These are phyloP conservation scores for Pammene aurita DNA, from an alignment of 2,888 invertebrate species.

Conservation along the genomic window DNA sequence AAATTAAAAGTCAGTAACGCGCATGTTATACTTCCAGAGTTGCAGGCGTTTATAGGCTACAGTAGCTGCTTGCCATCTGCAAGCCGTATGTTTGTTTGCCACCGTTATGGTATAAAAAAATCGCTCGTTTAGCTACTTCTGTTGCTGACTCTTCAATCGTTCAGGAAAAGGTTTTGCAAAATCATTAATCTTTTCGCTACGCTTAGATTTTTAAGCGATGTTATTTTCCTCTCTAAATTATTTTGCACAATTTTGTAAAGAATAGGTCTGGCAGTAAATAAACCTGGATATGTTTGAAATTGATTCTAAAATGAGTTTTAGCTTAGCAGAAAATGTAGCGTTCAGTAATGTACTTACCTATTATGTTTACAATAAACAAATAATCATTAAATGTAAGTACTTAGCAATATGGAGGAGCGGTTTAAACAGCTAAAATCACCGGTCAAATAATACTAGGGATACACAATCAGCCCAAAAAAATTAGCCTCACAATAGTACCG, in stretches of 20 bases:
- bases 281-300: background rate
- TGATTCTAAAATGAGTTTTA: background rate
- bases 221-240: conserved; percentile 19
- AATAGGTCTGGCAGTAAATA: background rate
- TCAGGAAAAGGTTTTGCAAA: conserved; percentile 16
- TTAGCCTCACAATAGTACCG: too few species aligned
- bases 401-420: too few species aligned
- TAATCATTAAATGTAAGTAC: too few species aligned
- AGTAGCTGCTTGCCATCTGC: background rate
- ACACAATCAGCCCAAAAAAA: too few species aligned
- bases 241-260: conserved; percentile 1
- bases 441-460: too few species aligned
- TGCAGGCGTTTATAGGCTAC: too few species aligned
- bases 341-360: too few species aligned
- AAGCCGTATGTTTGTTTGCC: background rate
- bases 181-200: conserved; percentile 35
- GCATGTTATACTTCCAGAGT: too few species aligned
- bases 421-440: too few species aligned
- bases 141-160: background rate
- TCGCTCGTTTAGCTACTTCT: background rate
- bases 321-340: too few species aligned
- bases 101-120: background rate
- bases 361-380: too few species aligned
- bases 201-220: conserved; percentile 20
- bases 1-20: too few species aligned